phyloP scores from a whole-genome alignment of 1,140 invertebrate species.

The Zaprionus inermis region DNA sequence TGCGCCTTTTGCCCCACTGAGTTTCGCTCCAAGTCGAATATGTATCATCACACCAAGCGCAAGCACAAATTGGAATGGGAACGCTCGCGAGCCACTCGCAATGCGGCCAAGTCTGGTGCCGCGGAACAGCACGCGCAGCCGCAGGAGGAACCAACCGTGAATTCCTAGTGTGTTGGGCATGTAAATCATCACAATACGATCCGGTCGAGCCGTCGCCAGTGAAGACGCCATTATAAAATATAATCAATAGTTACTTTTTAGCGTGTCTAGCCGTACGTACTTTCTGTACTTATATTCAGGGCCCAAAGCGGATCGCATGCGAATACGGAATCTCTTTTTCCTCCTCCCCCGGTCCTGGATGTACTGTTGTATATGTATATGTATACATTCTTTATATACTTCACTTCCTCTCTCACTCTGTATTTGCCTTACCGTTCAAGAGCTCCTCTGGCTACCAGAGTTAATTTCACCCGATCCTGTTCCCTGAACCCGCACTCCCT shows the following conservation, averaged over 20 bases:
- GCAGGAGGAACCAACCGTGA: constrained; percentile 5
- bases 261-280: constrained; percentile 34
- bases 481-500: background rate
- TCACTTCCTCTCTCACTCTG: background rate
- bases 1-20: constrained; percentile 82
- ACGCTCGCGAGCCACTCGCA: constrained; percentile 56
- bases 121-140: background rate
- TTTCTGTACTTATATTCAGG: constrained; percentile 32
- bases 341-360: background rate
- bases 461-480: background rate
- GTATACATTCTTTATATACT: constrained; percentile 13
- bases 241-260: constrained; percentile 50
- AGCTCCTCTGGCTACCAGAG: background rate
- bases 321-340: background rate
- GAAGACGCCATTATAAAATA: constrained; percentile 32
- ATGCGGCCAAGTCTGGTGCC: constrained; percentile 49
- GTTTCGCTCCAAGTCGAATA: constrained; percentile 81
- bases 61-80: constrained; percentile 78
- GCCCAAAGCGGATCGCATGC: constrained; percentile 2
- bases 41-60: constrained; percentile 82
- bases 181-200: no score
- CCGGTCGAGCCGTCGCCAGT: background rate
- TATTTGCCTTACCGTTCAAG: background rate
- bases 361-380: constrained; percentile 37
- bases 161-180: constrained; percentile 22